Evolutionary conservation across 2,113 vertebrate genomes (phyloP).

Genomic region (Prietella phreatophila): DNA sequence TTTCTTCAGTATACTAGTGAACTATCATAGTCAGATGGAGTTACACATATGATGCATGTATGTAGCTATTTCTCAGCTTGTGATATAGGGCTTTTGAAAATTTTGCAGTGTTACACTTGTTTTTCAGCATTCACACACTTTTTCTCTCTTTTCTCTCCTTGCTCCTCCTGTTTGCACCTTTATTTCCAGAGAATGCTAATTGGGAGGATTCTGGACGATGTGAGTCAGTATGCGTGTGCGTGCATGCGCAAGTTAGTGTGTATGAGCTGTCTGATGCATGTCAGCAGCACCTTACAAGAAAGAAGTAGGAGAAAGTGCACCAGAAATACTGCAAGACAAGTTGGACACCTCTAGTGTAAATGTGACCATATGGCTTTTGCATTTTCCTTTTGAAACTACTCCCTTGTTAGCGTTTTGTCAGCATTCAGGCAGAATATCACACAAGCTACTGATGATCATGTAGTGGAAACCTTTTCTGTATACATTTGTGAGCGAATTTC

Average conservation of each 20-base stretch:
- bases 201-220: constrained; percentile 44
- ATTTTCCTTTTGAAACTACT: neutral
- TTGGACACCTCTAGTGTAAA: neutral
- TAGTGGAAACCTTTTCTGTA: neutral
- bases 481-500: neutral
- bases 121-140: neutral
- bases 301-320: constrained; percentile 32
- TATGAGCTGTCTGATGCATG: constrained; percentile 31
- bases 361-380: neutral
- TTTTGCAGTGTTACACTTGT: neutral
- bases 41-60: neutral
- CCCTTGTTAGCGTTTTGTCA: neutral
- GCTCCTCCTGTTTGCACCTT: constrained; percentile 14
- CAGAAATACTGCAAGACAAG: constrained; percentile 30
- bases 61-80: constrained; percentile 42
- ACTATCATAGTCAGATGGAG: constrained; percentile 6
- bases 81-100: constrained; percentile 11
- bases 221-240: neutral
- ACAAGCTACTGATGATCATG: constrained; percentile 3
- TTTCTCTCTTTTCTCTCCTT: constrained; percentile 18
- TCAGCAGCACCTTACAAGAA: constrained; percentile 36
- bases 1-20: constrained; percentile 29
- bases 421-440: neutral
- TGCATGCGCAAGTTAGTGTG: neutral
- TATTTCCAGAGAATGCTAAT: constrained; percentile 45